Evolutionary conservation across 2,113 vertebrate species (phyloP).

Genomic region (Epinephelus moara): DNA sequence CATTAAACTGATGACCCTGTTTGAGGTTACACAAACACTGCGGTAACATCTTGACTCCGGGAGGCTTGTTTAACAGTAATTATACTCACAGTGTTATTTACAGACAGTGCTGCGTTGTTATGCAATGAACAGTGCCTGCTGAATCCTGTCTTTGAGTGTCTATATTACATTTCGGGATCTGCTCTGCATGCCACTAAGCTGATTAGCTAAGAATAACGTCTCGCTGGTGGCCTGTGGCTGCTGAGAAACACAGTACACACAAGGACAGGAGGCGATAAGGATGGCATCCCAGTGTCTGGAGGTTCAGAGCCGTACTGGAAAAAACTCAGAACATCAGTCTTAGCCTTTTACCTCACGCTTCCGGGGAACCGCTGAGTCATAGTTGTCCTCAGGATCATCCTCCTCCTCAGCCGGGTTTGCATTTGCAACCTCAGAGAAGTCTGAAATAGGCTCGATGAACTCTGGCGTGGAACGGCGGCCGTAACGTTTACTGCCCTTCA

Average conservation of each 20-base stretch:
- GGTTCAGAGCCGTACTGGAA: background rate
- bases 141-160: conserved; percentile 16
- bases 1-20: background rate
- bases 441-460: conserved; percentile 83
- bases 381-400: conserved; percentile 67
- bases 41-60: background rate
- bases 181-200: conserved; percentile 66
- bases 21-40: background rate
- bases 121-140: conserved; percentile 34
- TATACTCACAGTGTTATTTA: conserved; percentile 43
- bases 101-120: conserved; percentile 43
- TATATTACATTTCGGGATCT: conserved; percentile 52
- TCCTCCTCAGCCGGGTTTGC: conserved; percentile 71
- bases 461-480: conserved; percentile 93
- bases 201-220: conserved; percentile 81
- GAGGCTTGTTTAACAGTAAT: conserved; percentile 22
- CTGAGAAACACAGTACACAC: conserved; percentile 19
- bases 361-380: conserved; percentile 78
- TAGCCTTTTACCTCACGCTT: conserved; percentile 86
- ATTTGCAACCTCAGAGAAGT: conserved; percentile 78
- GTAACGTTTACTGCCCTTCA: conserved; percentile 93
- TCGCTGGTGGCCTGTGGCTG: background rate
- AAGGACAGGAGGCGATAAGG: conserved; percentile 62
- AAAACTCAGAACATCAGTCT: background rate
- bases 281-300: conserved; percentile 13